A percentile compares a stretch with the other conserved stretches of the same genome.
Evolutionary conservation across 2,113 vertebrate species (phyloP).

Genomic region (Rhizomys pruinosus): DNA sequence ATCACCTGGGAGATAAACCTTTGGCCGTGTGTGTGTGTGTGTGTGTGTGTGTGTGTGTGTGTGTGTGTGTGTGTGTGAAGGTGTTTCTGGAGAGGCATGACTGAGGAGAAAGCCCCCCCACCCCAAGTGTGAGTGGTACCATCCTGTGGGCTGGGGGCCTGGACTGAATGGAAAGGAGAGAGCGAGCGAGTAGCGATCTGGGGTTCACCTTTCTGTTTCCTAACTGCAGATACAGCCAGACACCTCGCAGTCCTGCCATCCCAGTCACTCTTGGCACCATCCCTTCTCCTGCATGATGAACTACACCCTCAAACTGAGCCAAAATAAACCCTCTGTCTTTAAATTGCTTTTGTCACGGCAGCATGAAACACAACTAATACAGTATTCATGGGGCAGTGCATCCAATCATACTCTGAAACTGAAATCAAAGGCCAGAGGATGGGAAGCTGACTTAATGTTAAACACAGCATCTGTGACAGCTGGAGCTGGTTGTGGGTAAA

Average conservation of each 20-base stretch:
- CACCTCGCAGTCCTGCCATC: not conserved
- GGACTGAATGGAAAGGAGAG: not conserved
- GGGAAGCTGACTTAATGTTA: slow-evolving; percentile 31
- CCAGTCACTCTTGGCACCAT: not conserved
- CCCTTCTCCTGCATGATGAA: not conserved
- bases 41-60: not conserved
- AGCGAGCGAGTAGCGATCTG: too few species aligned
- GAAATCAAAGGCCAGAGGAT: slow-evolving; percentile 34
- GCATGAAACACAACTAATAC: not conserved
- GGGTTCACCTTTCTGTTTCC: not conserved
- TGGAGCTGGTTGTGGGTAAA: not conserved
- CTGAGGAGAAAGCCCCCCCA: not conserved
- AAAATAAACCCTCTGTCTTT: not conserved
- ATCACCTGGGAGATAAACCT: not conserved
- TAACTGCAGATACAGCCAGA: not conserved
- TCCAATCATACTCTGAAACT: not conserved
- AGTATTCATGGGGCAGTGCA: slow-evolving; percentile 4
- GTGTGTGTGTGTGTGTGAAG: not conserved
- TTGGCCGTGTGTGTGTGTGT: not conserved
- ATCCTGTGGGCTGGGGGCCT: not conserved
- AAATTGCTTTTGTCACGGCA: not conserved
- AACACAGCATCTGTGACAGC: not conserved
- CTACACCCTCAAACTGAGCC: not conserved
- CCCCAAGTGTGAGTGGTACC: not conserved
- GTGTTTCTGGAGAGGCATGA: not conserved